Conservation (phyloP, 2,797 vertebrate species). For the Molossus alvarezi region DNA sequence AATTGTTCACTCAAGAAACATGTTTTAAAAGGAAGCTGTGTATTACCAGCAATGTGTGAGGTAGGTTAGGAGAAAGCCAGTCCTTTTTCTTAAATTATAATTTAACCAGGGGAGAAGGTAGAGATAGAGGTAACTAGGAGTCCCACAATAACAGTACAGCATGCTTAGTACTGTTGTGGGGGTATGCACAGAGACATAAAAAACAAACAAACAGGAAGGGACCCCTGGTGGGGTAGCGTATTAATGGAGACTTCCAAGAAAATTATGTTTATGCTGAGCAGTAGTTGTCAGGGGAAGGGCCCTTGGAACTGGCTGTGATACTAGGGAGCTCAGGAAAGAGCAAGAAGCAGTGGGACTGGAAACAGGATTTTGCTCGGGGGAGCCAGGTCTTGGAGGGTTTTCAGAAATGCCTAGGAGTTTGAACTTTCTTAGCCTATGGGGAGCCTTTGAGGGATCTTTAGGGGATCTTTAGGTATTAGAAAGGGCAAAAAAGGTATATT, state of each 20-base stretch:
- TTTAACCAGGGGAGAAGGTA: background rate
- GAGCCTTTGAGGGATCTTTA: background rate
- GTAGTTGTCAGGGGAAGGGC: background rate
- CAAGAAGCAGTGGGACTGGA: background rate
- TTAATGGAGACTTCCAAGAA: conserved; percentile 1
- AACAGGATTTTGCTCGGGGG: background rate
- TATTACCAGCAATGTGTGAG: background rate
- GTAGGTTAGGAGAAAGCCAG: background rate
- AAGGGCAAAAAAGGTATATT: background rate
- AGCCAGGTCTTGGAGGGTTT: background rate
- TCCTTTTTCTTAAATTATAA: conserved; percentile 39
- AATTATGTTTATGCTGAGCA: background rate
- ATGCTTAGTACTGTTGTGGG: background rate
- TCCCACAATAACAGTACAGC: background rate
- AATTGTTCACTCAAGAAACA: background rate
- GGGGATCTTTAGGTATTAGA: background rate
- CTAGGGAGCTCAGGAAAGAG: background rate
- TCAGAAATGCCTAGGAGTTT: background rate
- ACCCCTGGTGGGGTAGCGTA: background rate
- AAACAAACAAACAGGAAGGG: background rate
- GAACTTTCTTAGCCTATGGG: background rate
- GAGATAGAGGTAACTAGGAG: background rate
- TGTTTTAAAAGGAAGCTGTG: background rate
- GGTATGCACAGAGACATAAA: background rate
- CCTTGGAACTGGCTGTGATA: background rate